A percentile compares a stretch with the other conserved stretches of the same genome.
Evolutionary conservation across 2,797 vertebrate genomes (phyloP).

Genomic region (Argyrosomus regius): DNA sequence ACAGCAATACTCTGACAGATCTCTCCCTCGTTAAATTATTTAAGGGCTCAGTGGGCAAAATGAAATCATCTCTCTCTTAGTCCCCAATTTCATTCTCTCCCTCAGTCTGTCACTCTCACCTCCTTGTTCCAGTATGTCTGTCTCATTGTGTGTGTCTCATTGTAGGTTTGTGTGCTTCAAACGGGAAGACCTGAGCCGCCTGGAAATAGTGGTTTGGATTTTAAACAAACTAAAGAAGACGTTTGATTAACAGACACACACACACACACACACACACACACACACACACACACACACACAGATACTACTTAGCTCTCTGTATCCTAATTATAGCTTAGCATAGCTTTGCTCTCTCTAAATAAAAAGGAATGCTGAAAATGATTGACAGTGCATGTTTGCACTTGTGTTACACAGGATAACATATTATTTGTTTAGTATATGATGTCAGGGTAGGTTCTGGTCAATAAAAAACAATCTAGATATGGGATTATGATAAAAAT

Average conservation of each 20-base stretch:
- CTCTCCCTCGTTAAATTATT: conserved; percentile 79
- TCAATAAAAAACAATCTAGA: too few species aligned
- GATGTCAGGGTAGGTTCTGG: neutral
- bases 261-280: neutral
- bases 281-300: conserved; percentile 8
- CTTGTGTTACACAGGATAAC: neutral
- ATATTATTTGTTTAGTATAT: neutral
- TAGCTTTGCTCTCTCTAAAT: conserved; percentile 37
- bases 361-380: neutral
- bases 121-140: conserved; percentile 13
- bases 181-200: conserved; percentile 14
- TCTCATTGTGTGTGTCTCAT: neutral
- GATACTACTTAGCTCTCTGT: neutral
- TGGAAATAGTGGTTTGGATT: neutral
- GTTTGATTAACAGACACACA: conserved; percentile 7
- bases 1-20: conserved; percentile 71
- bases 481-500: too few species aligned
- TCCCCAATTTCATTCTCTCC: conserved; percentile 41
- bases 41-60: conserved; percentile 68
- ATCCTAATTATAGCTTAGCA: conserved; percentile 32
- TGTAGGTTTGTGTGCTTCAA: conserved; percentile 1
- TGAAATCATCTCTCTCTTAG: conserved; percentile 67
- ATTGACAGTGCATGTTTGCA: neutral
- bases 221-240: conserved; percentile 16
- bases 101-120: conserved; percentile 32